phyloP scores from a whole-genome alignment of 2,888 invertebrate genomes.

The Diaperis boleti region DNA sequence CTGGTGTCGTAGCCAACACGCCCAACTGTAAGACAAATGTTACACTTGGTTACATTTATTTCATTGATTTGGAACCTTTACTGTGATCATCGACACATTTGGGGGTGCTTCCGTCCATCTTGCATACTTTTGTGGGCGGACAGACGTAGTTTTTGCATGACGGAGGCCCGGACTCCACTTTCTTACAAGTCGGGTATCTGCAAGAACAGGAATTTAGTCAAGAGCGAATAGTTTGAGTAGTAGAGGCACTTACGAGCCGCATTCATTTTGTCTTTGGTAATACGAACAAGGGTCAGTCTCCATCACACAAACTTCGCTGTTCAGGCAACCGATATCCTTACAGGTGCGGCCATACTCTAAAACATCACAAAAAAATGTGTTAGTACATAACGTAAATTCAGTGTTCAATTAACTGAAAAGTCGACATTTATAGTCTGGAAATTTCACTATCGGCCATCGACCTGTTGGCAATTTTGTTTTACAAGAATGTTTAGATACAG shows the following conservation, averaged over 20 bases:
- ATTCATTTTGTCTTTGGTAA: conserved; percentile 68
- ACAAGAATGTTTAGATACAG: too few relatives aligned
- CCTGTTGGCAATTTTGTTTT: too few relatives aligned
- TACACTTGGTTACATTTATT: background rate
- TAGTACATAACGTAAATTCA: too few relatives aligned
- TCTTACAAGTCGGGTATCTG: conserved; percentile 65
- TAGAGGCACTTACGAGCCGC: conserved; percentile 62
- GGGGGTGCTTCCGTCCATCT: conserved; percentile 61
- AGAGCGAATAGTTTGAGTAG: conserved; percentile 9
- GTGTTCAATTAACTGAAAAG: too few relatives aligned
- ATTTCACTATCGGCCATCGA: too few relatives aligned
- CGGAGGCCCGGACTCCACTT: conserved; percentile 47
- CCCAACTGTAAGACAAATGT: conserved; percentile 44
- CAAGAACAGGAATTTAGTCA: conserved; percentile 30
- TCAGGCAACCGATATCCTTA: conserved; percentile 82
- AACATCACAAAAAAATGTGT: conserved; percentile 53
- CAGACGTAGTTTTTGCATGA: conserved; percentile 63
- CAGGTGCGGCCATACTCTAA: conserved; percentile 84
- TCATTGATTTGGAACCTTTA: conserved; percentile 41
- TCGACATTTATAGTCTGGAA: too few relatives aligned
- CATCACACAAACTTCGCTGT: conserved; percentile 78
- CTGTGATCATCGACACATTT: conserved; percentile 62
- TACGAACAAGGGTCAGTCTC: conserved; percentile 78
- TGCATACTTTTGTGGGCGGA: conserved; percentile 64
- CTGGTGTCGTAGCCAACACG: conserved; percentile 55